A percentile compares a stretch with the other conserved stretches of the same genome.
Evolutionary conservation across 2,113 vertebrate genomes (phyloP).

Genomic region (Bambusicola thoracicus): DNA sequence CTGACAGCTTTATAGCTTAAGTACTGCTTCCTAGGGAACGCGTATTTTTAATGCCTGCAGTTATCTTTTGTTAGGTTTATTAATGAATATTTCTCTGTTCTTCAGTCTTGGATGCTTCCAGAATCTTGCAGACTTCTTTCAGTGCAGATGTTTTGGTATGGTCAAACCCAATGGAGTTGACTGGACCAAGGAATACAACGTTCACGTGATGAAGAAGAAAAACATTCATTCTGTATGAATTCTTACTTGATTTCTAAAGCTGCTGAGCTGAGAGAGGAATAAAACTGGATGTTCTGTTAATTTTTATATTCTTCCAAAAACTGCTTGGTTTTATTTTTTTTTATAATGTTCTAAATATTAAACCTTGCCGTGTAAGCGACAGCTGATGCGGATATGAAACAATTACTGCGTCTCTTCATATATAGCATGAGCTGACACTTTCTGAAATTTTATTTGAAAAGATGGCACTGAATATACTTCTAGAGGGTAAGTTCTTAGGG

Average conservation of each 20-base stretch:
- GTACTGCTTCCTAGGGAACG: neutral
- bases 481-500: slow-evolving; percentile 10
- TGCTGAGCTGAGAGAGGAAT: neutral
- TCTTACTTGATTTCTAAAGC: neutral
- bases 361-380: neutral
- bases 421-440: neutral
- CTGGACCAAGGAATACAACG: slow-evolving; percentile 89
- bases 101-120: slow-evolving; percentile 86
- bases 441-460: slow-evolving; percentile 5
- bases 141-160: slow-evolving; percentile 89
- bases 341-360: neutral
- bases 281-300: slow-evolving; percentile 34
- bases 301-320: slow-evolving; percentile 35
- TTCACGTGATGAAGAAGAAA: slow-evolving; percentile 77
- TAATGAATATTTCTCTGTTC: slow-evolving; percentile 35
- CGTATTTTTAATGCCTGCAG: neutral
- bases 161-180: slow-evolving; percentile 85
- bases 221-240: slow-evolving; percentile 84
- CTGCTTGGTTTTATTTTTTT: neutral
- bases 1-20: neutral
- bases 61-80: neutral
- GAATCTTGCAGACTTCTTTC: slow-evolving; percentile 94
- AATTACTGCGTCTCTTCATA: neutral
- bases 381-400: neutral
- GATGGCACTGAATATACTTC: slow-evolving; percentile 16